Conservation (phyloP, 2,113 vertebrate genomes). For the Anarrhichthys ocellatus region DNA sequence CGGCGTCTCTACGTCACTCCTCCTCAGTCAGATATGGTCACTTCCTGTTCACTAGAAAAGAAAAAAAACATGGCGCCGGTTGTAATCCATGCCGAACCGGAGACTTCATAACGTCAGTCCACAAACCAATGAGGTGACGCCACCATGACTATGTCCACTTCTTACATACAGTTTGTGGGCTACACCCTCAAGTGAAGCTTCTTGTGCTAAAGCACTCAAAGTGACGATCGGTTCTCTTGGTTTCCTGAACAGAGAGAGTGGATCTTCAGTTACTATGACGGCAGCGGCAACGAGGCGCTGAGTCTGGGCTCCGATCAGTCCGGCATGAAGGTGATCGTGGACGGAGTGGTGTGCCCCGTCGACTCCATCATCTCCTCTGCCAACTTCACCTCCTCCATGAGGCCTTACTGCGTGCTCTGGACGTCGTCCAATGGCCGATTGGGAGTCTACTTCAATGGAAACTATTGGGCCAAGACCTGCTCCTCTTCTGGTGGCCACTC, state of each 20-base stretch:
- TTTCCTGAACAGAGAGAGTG: constrained; percentile 75
- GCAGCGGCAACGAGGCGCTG: constrained; percentile 58
- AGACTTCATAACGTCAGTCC: too few species aligned
- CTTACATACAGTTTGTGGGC: too few species aligned
- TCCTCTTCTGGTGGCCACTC: constrained; percentile 59
- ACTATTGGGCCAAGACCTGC: constrained; percentile 78
- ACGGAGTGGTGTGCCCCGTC: constrained; percentile 80
- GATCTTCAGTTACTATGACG: constrained; percentile 86
- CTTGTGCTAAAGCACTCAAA: too few species aligned
- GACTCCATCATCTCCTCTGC: constrained; percentile 67
- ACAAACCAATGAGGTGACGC: too few species aligned
- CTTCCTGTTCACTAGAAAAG: too few species aligned
- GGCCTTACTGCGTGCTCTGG: constrained; percentile 87
- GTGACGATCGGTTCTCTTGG: background rate
- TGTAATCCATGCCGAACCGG: too few species aligned
- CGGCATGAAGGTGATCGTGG: constrained; percentile 78
- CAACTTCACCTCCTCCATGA: constrained; percentile 86
- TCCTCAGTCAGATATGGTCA: too few species aligned
- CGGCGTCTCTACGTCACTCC: too few species aligned
- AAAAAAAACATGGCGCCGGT: too few species aligned
- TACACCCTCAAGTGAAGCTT: too few species aligned
- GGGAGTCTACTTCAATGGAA: constrained; percentile 77
- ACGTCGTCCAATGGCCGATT: constrained; percentile 75
- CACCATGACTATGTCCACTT: too few species aligned
- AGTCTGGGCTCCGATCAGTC: constrained; percentile 79